Base-by-base conservation (phyloP, 2,797 vertebrate species). In the Rhinella marina region DNA sequence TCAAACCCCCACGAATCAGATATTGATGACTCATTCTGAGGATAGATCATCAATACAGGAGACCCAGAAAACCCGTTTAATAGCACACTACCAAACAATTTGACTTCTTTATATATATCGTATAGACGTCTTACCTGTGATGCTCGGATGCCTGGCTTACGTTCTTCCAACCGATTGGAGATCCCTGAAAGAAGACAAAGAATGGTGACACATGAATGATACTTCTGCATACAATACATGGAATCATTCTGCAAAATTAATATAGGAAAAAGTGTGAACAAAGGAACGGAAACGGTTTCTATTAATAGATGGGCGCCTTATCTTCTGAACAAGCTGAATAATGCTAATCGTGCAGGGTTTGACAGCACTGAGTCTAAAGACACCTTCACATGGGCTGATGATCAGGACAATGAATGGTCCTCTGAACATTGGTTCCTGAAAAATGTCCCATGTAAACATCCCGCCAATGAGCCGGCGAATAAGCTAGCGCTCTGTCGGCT, bases 91-190 rank as follows among this genome's bases (percentile, higher is more conserved):
- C 21, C 5, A 2, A 7, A 19, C 59, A 61, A 21, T 1, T 8
- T 21, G 7, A 64, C 0, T n/a, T n/a, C n/a, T n/a, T n/a, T n/a
- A n/a, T 19, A 19, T 59, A 56, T 9, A 14, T 59, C 0, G 12
- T 10, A 50, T 19, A 75, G 23, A 64, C 4, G 23, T 84, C 91
- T 93, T 94, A 99, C 98, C 97, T 97, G 89, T 97, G 95, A 78
- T 97, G 97, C 90, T 98, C 97, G 0, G 96, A 95, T 59, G 96
- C 92, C 88, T 94, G 96, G 7, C 93, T 95, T 0, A 96, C 93
- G 73, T 96, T 96, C 79, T 94, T 95, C 97, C 97, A 97, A 84
- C 94, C 96, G 93, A 97, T 95, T 86, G 95, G 92, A 0, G 94
- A 92, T 0, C 94, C 96, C 84, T 96, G 93, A 81, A 90, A 88